Evolutionary conservation across 2,113 vertebrate genomes (phyloP).

Genomic region (Solea solea): DNA sequence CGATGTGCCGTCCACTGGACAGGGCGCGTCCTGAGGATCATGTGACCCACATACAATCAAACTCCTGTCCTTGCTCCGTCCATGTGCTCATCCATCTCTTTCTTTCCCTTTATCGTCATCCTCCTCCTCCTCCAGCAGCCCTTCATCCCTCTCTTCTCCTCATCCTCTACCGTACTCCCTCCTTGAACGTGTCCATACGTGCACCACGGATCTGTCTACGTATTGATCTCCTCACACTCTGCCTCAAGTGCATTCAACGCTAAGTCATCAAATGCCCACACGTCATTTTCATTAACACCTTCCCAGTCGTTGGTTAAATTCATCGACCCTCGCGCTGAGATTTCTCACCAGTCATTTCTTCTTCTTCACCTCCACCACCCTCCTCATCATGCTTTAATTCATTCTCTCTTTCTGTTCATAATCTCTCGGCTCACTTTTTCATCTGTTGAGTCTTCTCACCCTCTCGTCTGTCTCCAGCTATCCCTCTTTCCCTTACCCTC

Average conservation of each 20-base stretch:
- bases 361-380: background rate
- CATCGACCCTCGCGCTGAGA: slow-evolving; percentile 28
- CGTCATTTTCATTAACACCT: slow-evolving; percentile 59
- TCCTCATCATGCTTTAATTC: slow-evolving; percentile 44
- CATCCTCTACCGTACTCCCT: background rate
- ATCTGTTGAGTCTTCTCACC: slow-evolving; percentile 27
- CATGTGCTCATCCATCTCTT: slow-evolving; percentile 12
- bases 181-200: background rate
- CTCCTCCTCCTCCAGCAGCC: background rate
- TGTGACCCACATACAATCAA: slow-evolving; percentile 42
- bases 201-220: background rate
- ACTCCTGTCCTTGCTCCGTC: slow-evolving; percentile 41
- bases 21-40: slow-evolving; percentile 28
- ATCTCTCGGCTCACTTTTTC: slow-evolving; percentile 40
- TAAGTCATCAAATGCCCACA: slow-evolving; percentile 47
- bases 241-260: slow-evolving; percentile 35
- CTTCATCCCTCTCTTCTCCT: background rate
- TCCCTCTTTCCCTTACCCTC: slow-evolving; percentile 59
- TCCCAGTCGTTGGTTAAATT: slow-evolving; percentile 26
- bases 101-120: background rate
- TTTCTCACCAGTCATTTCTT: slow-evolving; percentile 42
- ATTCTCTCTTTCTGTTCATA: slow-evolving; percentile 40
- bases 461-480: slow-evolving; percentile 40
- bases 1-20: slow-evolving; percentile 26
- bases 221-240: slow-evolving; percentile 39